Percentiles rank a stretch among this genome's conserved stretches.
Conservation (phyloP, 2,797 vertebrate species). For the Halcyon badia region DNA sequence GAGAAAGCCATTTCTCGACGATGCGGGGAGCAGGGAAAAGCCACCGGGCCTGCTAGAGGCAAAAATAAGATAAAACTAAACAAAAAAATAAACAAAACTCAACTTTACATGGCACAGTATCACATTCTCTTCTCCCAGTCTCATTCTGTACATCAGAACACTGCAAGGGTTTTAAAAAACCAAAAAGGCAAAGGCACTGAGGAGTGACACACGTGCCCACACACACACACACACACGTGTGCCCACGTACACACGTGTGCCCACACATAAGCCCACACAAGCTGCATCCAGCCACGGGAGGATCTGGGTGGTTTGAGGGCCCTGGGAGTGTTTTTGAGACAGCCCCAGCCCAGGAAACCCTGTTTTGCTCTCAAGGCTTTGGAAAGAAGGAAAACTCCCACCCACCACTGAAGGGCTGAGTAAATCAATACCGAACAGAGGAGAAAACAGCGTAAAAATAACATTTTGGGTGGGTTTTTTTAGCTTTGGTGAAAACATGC, state of each 20-base stretch:
- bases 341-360: not conserved
- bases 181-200: constrained; percentile 69
- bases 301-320: not conserved
- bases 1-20: accelerated
- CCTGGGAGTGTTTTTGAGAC: not conserved
- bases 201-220: not conserved
- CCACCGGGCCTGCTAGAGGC: accelerated
- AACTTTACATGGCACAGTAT: constrained; percentile 9
- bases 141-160: constrained; percentile 54
- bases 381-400: not conserved
- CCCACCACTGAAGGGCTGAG: not conserved
- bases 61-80: not conserved
- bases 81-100: not conserved
- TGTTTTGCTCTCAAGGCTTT: not conserved
- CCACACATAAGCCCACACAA: accelerated
- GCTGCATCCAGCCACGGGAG: not conserved
- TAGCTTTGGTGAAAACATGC: not conserved
- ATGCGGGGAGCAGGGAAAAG: accelerated
- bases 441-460: not conserved
- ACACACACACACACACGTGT: too few species aligned
- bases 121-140: constrained; percentile 16
- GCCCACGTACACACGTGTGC: not conserved
- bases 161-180: constrained; percentile 17
- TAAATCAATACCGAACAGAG: not conserved
- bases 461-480: not conserved